Base-by-base conservation (phyloP, 2,888 invertebrate species). In the Trilocha varians region DNA sequence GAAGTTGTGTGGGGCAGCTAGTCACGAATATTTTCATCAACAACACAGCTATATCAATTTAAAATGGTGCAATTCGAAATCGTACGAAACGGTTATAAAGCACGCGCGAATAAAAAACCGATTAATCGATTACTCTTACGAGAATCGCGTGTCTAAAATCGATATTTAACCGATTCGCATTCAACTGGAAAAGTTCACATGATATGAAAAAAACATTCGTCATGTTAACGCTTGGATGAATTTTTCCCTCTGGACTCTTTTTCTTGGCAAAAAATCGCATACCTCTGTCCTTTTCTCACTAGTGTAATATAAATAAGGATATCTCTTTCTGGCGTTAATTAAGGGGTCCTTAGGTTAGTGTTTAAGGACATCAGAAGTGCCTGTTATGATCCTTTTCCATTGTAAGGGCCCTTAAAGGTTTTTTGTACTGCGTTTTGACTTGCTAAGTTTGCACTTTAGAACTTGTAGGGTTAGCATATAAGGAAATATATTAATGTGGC, bases 331-430 rank as follows among this genome's bases (percentile, higher is more conserved):
- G 35, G 42, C 63, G 47, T 50, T 80, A 83, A 82, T 83, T 83
- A 80, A 83, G 70, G 70, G 79, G 77, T 79, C 77, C 76, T 70
- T 62, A 73, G 65, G 69, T 63, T 65, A 68, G 62, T 59, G 41
- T 65, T 52, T 41, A 58, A 70, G 72, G 66, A 60, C 68, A 70
- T 70, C 66, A 72, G 70, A 70, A 77, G 79, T 66, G 70, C 73
- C 73, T 75, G 70, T 77, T 76, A 64, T 76, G 76, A 75, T 73
- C 70, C 68, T 71, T 83, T 83, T 77, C 69, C 80, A 72, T 68
- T 63, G 63, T 62, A 54, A 74, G 73, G 51, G 60, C 64, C 46
- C 70, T 79, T 67, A 55, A 46, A 49, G 48, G 48, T 55, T 61
- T 59, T 55, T 64, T 57, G 49, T 45, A 48, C 41, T 54, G 52